Conservation (phyloP, 2,888 invertebrate species). For the Rhagonycha lutea region DNA sequence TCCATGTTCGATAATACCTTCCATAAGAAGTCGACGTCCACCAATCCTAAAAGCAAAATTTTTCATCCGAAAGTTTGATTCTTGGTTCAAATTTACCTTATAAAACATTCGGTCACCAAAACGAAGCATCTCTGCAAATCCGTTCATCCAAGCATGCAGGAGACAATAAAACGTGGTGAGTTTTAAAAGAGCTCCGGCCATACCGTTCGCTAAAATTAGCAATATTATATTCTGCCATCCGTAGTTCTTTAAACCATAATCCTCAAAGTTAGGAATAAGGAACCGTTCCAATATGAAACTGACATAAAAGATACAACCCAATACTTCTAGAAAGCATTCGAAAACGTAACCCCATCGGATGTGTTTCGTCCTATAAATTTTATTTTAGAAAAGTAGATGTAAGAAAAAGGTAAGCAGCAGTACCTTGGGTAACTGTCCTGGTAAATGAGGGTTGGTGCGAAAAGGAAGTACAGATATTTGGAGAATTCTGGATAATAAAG, state of each 20-base stretch:
- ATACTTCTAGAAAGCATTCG: constrained; percentile 73
- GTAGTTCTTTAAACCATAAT: constrained; percentile 59
- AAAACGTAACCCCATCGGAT: constrained; percentile 78
- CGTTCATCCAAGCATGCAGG: constrained; percentile 90
- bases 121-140: constrained; percentile 83
- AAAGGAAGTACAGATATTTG: constrained; percentile 82
- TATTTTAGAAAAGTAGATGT: constrained; percentile 61
- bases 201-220: constrained; percentile 71
- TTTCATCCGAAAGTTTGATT: background rate
- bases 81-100: constrained; percentile 56
- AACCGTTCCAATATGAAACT: constrained; percentile 82
- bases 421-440: constrained; percentile 80
- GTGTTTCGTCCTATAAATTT: constrained; percentile 64
- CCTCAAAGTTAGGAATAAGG: constrained; percentile 69
- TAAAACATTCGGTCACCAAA: constrained; percentile 89
- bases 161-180: constrained; percentile 74
- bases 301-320: constrained; percentile 78
- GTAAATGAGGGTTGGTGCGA: constrained; percentile 87
- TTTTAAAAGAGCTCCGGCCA: constrained; percentile 72
- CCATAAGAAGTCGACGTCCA: constrained; percentile 87
- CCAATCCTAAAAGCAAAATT: constrained; percentile 74
- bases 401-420: background rate
- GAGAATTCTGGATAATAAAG: constrained; percentile 64
- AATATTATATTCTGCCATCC: constrained; percentile 60
- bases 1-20: constrained; percentile 90